Evolutionary conservation across 2,888 invertebrate genomes (phyloP), one percentile per base, ranked within the genome.

Genomic region (Oscheius sp.): DNA sequence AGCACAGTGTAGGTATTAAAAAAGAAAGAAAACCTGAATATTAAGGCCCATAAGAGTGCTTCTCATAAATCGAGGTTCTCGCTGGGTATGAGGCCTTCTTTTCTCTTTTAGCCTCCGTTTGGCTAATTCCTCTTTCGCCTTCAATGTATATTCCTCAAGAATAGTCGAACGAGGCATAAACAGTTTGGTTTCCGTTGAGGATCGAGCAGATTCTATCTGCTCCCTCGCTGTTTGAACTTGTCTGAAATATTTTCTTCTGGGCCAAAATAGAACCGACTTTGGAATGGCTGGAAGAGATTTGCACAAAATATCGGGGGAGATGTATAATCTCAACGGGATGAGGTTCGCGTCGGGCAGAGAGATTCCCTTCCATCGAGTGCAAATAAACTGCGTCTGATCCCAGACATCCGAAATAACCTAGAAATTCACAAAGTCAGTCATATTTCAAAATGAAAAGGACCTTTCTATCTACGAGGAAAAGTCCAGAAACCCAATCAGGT

Each of bases 401-500:
- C 45, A 39, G 2, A 45, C 45, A 8, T 23, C 29, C 10, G 42
- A 39, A n/a, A 45, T 10, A 25, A 61, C 61, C 61, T 61, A 23
- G 3, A n/a, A 27, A n/a, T 17, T 5, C 17, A n/a, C n/a, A n/a
- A 1, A 17, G 3, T 6, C 8, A 17, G 17, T 34, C 17, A 31
- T 12, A 15, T 15, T n/a, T 17, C 5, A 15, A 20, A 17, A 5
- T 6, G 20, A 12, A 46, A 6, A 46, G 46, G 8, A 66, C 66
- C 17, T 34, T 66, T 6, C 53, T 31, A 15, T n/a, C 25, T 0
- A 42, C 17, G n/a, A 45, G 45, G 2, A 66, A 15, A 6, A 66
- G 23, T n/a, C 66, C 66, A 1, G 66, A 55, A 6, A 66, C 33
- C 66, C 66, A 66, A 17, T 66, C 66, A 4, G 39, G 8, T 6